Evolutionary conservation across 2,797 vertebrate genomes (phyloP).

Genomic region (Martes flavigula): DNA sequence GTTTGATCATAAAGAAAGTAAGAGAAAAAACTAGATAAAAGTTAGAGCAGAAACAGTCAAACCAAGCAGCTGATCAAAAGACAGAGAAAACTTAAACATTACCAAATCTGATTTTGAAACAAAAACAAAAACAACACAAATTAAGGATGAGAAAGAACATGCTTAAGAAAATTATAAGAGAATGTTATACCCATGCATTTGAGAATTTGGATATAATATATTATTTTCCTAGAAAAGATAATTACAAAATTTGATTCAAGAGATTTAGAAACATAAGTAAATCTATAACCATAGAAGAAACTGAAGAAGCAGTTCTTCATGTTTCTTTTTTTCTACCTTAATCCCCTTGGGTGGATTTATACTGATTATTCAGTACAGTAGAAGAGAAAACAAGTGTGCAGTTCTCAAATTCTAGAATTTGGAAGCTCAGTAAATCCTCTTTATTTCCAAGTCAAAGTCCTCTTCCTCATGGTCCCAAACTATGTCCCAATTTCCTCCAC

Average conservation of each 20-base stretch:
- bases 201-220: neutral
- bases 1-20: neutral
- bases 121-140: neutral
- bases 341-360: neutral
- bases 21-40: neutral
- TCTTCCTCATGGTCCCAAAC: neutral
- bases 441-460: neutral
- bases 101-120: neutral
- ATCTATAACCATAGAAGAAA: neutral
- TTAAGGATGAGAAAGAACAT: neutral
- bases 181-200: neutral
- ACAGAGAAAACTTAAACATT: neutral
- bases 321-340: neutral
- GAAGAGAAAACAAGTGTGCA: neutral
- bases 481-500: neutral
- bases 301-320: neutral
- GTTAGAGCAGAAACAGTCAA: neutral
- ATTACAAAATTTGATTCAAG: neutral
- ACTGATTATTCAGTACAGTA: neutral
- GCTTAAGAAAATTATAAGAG: neutral
- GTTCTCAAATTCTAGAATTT: neutral
- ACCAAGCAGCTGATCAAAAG: neutral
- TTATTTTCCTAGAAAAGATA: conserved; percentile 46
- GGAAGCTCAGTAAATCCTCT: neutral
- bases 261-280: neutral